Conservation (phyloP, 2,797 vertebrate species). For the Otolemur crassicaudatus region DNA sequence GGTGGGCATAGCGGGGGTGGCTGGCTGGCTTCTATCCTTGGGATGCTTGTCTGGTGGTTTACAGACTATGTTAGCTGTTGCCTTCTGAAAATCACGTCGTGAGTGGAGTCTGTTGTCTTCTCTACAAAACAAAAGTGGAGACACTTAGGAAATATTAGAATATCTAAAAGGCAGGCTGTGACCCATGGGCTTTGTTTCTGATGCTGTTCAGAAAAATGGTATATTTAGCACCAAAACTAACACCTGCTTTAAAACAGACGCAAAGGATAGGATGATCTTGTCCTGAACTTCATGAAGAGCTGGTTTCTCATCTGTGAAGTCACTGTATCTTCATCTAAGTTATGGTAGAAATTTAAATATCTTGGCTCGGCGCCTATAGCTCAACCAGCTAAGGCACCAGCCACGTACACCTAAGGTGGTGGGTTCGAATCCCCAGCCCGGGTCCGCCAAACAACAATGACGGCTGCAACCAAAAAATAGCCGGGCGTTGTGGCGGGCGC, state of each 20-base stretch:
- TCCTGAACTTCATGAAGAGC: too few species aligned
- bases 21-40: too few species aligned
- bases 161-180: neutral
- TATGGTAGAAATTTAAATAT: neutral
- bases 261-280: neutral
- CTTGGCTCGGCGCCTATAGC: too few species aligned
- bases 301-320: neutral
- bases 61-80: accelerated
- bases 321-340: neutral
- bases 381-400: too few species aligned
- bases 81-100: neutral
- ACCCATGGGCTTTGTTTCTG: neutral
- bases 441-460: too few species aligned
- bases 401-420: too few species aligned
- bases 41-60: neutral
- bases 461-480: too few species aligned
- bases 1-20: too few species aligned
- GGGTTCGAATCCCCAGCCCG: too few species aligned
- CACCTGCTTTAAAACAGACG: neutral
- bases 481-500: too few species aligned
- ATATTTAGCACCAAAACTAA: neutral
- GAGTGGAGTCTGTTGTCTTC: neutral
- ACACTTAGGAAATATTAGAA: neutral
- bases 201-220: neutral
- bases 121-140: neutral